These are phyloP conservation scores for Andrena fulva DNA, from an alignment of 2,888 invertebrate genomes.

Conservation along the genomic window DNA sequence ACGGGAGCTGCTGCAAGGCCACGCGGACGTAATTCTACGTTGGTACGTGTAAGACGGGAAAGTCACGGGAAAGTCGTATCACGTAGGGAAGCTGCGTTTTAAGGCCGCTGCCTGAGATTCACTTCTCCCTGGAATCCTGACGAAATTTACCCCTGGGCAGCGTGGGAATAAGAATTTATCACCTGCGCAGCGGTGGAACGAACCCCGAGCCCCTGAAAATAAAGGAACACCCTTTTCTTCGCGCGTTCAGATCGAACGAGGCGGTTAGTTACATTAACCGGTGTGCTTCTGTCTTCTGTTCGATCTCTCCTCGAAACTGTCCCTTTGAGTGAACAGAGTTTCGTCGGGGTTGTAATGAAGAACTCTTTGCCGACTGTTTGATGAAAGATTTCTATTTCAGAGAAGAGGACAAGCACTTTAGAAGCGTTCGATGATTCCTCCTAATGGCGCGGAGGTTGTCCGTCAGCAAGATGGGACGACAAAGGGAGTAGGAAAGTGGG, in stretches of 20 bases:
- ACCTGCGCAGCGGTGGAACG: not conserved
- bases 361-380: not conserved
- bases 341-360: not conserved
- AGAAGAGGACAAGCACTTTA: not conserved
- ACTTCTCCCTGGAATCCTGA: slow-evolving; percentile 13
- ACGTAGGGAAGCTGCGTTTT: slow-evolving; percentile 46
- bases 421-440: not conserved
- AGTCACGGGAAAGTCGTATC: slow-evolving; percentile 19
- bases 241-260: not conserved
- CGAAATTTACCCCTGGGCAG: slow-evolving; percentile 37
- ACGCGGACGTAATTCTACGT: slow-evolving; percentile 35
- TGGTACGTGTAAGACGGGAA: not conserved
- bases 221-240: not conserved
- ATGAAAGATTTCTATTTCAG: not conserved
- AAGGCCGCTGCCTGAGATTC: slow-evolving; percentile 33
- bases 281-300: slow-evolving; percentile 10
- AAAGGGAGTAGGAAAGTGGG: not conserved
- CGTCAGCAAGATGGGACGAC: not conserved
- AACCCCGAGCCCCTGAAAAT: not conserved
- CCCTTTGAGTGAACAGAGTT: not conserved
- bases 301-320: not conserved
- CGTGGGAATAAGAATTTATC: slow-evolving; percentile 41
- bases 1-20: slow-evolving; percentile 25
- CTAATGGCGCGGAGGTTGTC: not conserved
- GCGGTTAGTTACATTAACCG: not conserved